Conservation (phyloP, 1,140 invertebrate species). For the Drosophila bifasciata region DNA sequence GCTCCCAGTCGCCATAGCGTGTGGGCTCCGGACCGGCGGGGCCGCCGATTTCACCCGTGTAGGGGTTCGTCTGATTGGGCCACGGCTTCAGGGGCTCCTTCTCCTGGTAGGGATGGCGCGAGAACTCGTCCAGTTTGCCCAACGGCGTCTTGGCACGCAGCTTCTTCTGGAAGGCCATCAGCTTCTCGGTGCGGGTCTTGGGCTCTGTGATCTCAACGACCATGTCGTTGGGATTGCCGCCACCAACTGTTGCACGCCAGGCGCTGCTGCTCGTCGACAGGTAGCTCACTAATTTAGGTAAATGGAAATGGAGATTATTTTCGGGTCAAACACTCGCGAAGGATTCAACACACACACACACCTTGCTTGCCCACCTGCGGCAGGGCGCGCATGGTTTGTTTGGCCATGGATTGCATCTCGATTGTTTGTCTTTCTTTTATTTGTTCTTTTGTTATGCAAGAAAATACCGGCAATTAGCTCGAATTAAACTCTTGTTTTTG, state of each 20-base stretch:
- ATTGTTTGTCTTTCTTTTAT: constrained; percentile 23
- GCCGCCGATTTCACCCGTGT: constrained; percentile 92
- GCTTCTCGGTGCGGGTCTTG: constrained; percentile 60
- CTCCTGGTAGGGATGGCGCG: constrained; percentile 91
- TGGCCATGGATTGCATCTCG: constrained; percentile 71
- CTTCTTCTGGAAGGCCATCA: constrained; percentile 87
- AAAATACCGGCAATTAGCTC: constrained; percentile 23
- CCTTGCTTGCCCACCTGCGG: constrained; percentile 72
- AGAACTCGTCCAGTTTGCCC: constrained; percentile 88
- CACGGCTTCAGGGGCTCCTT: constrained; percentile 93
- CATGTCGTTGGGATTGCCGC: constrained; percentile 39
- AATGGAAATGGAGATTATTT: constrained; percentile 16
- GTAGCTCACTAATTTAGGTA: constrained; percentile 51
- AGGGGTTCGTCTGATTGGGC: constrained; percentile 95
- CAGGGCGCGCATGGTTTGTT: constrained; percentile 55
- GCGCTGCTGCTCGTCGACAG: constrained; percentile 54
- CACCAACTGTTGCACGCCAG: constrained; percentile 27
- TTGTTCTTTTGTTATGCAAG: constrained; percentile 35
- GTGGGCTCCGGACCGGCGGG: constrained; percentile 99
- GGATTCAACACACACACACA: constrained; percentile 68
- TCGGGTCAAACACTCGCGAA: constrained; percentile 15
- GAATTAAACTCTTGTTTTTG: background rate
- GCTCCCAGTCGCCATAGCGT: constrained; percentile 99
- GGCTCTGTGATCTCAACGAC: constrained; percentile 68
- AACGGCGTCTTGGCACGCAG: constrained; percentile 87